These are phyloP conservation scores for Morone chrysops DNA, from an alignment of 2,113 vertebrate species.

Conservation along the genomic window DNA sequence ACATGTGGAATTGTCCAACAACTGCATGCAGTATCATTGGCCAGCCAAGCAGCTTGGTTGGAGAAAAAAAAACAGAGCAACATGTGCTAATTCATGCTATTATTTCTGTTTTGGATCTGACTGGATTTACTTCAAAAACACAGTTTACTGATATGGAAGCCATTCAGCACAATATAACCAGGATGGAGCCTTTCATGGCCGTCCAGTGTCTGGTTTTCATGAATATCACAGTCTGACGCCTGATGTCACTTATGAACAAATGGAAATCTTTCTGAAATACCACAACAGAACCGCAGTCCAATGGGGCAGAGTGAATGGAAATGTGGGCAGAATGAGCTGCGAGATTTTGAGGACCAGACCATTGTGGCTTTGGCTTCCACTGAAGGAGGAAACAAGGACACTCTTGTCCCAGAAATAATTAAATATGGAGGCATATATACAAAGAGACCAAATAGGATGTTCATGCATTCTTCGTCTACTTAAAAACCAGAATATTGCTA, in stretches of 20 bases:
- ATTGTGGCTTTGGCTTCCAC: constrained; percentile 66
- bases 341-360: constrained; percentile 40
- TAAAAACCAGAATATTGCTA: constrained; percentile 6
- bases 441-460: constrained; percentile 26
- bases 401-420: constrained; percentile 56
- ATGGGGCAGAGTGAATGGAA: constrained; percentile 53
- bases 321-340: constrained; percentile 64
- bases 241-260: constrained; percentile 54
- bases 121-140: constrained; percentile 3
- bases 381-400: constrained; percentile 57
- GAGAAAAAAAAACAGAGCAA: constrained; percentile 9
- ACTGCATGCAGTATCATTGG: neutral
- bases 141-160: constrained; percentile 21
- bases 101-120: constrained; percentile 6
- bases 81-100: constrained; percentile 23
- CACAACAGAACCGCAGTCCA: constrained; percentile 53
- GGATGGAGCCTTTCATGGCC: constrained; percentile 17
- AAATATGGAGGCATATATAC: constrained; percentile 36
- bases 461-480: constrained; percentile 23
- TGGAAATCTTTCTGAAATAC: constrained; percentile 59
- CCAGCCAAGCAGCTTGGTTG: constrained; percentile 3
- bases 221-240: constrained; percentile 33
- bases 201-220: constrained; percentile 31
- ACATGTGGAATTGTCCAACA: constrained; percentile 10
- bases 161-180: constrained; percentile 8